A percentile compares a stretch with the other conserved stretches of the same genome.
These are phyloP conservation scores for Caenorhabditis sp. DNA, from an alignment of 2,888 invertebrate genomes.

Conservation along the genomic window DNA sequence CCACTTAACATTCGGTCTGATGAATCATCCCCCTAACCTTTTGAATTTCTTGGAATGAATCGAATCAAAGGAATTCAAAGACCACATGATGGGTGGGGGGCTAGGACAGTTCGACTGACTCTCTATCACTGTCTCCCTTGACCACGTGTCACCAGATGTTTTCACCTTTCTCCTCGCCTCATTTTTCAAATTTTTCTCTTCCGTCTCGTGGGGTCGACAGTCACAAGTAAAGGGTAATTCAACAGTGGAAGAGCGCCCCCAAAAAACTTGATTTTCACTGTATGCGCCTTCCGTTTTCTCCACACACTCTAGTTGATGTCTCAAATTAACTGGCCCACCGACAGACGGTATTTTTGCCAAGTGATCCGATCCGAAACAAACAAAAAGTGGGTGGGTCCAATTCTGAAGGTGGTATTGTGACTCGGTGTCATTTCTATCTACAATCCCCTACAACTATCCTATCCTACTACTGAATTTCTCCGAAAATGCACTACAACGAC, in stretches of 20 bases:
- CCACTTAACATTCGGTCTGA: slow-evolving; percentile 23
- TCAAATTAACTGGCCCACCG: slow-evolving; percentile 9
- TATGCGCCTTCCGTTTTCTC: no score
- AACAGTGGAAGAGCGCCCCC: slow-evolving; percentile 6
- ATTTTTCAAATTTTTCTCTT: slow-evolving; percentile 19
- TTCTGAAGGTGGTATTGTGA: not conserved
- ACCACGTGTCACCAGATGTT: slow-evolving; percentile 6
- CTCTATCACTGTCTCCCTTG: slow-evolving; percentile 1
- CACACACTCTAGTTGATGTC: slow-evolving; percentile 19
- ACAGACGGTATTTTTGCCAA: slow-evolving; percentile 27
- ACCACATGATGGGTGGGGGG: no score
- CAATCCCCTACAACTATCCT: no score
- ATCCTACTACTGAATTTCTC: not conserved
- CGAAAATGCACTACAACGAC: slow-evolving; percentile 34
- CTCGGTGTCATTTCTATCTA: no score
- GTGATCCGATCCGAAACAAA: slow-evolving; percentile 49
- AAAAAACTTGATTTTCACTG: slow-evolving; percentile 49
- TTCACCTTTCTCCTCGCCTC: slow-evolving; percentile 6
- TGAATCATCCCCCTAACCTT: slow-evolving; percentile 41
- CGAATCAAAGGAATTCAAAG: no score
- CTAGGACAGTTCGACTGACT: no score
- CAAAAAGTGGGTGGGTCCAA: slow-evolving; percentile 40
- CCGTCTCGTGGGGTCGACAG: slow-evolving; percentile 12
- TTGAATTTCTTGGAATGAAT: no score
- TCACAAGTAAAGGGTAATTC: slow-evolving; percentile 58